phyloP scores from a whole-genome alignment of 2,797 vertebrate genomes.

The Mallotus villosus region DNA sequence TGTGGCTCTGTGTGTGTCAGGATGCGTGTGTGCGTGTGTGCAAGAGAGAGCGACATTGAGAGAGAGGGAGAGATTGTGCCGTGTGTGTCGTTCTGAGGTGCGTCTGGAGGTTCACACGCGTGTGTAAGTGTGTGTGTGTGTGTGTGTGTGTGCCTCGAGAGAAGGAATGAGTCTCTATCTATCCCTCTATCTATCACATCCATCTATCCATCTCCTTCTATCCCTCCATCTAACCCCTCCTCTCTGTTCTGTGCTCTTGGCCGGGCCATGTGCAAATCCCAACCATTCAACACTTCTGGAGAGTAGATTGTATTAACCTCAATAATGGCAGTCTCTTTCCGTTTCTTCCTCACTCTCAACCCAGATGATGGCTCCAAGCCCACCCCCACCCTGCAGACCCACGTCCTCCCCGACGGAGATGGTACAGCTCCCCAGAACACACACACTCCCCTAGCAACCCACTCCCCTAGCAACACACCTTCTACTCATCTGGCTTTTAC shows the following conservation, averaged over 20 bases:
- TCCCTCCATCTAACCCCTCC: conserved; percentile 45
- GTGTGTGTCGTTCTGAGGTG: neutral
- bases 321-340: conserved; percentile 99
- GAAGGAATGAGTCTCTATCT: conserved; percentile 34
- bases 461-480: neutral
- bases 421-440: conserved; percentile 75
- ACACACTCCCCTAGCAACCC: neutral
- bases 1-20: too few species aligned
- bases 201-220: conserved; percentile 39
- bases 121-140: neutral
- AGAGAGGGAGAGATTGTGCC: conserved; percentile 12
- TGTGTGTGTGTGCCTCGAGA: conserved; percentile 6
- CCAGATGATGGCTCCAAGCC: conserved; percentile 98
- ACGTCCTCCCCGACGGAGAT: conserved; percentile 87
- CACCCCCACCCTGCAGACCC: conserved; percentile 94
- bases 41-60: neutral
- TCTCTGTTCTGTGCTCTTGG: conserved; percentile 76
- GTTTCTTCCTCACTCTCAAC: conserved; percentile 99
- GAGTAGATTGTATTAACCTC: conserved; percentile 99
- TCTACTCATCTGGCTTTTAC: neutral
- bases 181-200: conserved; percentile 5
- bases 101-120: too few species aligned
- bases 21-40: too few species aligned
- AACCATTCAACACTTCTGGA: conserved; percentile 99
- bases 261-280: conserved; percentile 97